Evolutionary conservation across 2,888 invertebrate genomes (phyloP).

Genomic region (Ormyrus labotus): DNA sequence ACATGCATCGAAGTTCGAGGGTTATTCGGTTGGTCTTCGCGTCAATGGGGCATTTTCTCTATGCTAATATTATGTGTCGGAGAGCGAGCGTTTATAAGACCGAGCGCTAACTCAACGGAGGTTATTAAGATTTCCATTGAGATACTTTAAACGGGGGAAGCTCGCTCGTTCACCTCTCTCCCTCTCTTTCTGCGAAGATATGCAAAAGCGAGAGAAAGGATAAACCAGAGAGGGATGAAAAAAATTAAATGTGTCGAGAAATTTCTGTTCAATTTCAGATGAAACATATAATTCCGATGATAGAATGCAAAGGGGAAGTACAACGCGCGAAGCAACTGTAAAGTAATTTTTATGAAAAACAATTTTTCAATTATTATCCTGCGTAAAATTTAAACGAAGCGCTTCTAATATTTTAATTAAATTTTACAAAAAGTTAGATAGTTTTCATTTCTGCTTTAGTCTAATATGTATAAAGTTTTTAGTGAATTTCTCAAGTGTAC

Average conservation of each 20-base stretch:
- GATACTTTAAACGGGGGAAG: constrained; percentile 51
- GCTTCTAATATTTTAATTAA: too few relatives aligned
- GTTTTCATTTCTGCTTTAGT: too few relatives aligned
- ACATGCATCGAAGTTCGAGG: not conserved
- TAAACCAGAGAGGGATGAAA: constrained; percentile 7
- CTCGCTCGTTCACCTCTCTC: constrained; percentile 13
- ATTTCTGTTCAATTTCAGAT: too few relatives aligned
- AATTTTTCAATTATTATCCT: too few relatives aligned
- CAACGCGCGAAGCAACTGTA: too few relatives aligned
- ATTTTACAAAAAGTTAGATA: too few relatives aligned
- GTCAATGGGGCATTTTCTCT: constrained; percentile 47
- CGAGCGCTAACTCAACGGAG: constrained; percentile 40
- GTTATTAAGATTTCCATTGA: constrained; percentile 56
- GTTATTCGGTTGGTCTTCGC: not conserved
- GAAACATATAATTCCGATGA: too few relatives aligned
- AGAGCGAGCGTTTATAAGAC: constrained; percentile 7
- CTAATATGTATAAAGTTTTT: too few relatives aligned
- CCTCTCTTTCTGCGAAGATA: constrained; percentile 6
- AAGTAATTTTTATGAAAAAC: too few relatives aligned
- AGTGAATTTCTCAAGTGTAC: too few relatives aligned
- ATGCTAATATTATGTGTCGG: constrained; percentile 51
- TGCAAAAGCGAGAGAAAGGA: constrained; percentile 7
- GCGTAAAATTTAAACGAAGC: too few relatives aligned
- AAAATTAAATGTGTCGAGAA: not conserved
- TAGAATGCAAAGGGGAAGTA: too few relatives aligned